Base-by-base conservation (phyloP, 2,113 vertebrate genomes). In the Toxostoma redivivum region DNA sequence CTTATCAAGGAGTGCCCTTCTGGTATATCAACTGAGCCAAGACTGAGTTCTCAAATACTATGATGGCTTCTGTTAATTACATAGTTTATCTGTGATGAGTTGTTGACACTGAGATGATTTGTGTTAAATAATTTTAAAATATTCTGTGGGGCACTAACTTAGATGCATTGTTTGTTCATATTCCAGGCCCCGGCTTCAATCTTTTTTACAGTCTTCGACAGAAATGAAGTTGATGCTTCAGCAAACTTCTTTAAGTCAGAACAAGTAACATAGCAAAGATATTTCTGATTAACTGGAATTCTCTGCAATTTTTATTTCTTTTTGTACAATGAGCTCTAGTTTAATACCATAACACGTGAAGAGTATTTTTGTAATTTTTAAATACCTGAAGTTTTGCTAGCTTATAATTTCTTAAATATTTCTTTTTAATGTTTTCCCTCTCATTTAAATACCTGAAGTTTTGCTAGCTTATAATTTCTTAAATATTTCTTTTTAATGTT, bases 71-170 rank as follows among this genome's bases (percentile, higher is more conserved):
- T 98, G 98, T 98, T 98, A 98, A 98, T 98, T 98, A 98, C 98
- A 98, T 98, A 98, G 98, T 98, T 97, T 98, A 98, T 98, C 97
- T 97, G 90, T 98, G 98, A 98, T 98, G 98, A 98, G 98, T 98
- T 98, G 98, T 98, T 98, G 98, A 98, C 98, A 98, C 94, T 97
- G 97, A 98, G 97, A 98, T 98, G 98, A 98, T 98, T 98, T 98
- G 97, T 98, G 98, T 98, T 98, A 98, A 98, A 98, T 98, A 98
- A 98, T 98, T 98, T 98, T 98, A 98, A 98, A 98, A 98, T 98
- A 98, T 98, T 98, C 98, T 88, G 96, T 94, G 95, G 97, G 98
- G 97, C 97, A 98, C 97, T 98, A 98, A 96, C 95, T 97, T 97
- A 81, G 94, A 97, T 97, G 96, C 93, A 98, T 97, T 97, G 97